Percentiles rank a stretch among this genome's conserved stretches.
Evolutionary conservation across 2,888 invertebrate genomes (phyloP).

Genomic region (Lamellibrachia satsuma): DNA sequence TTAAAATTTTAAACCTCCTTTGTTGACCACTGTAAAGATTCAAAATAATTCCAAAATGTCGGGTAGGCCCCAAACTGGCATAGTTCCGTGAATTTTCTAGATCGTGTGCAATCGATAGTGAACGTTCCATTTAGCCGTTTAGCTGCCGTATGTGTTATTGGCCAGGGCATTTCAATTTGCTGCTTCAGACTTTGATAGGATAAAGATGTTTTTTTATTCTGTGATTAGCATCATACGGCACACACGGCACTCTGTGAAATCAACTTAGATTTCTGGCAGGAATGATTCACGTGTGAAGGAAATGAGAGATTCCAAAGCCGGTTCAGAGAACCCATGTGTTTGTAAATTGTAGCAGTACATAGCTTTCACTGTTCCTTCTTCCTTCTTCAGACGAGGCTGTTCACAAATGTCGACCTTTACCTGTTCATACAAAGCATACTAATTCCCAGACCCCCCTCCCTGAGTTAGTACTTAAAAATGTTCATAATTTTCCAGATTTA

Average conservation of each 20-base stretch:
- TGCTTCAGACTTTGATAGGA: background rate
- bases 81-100: background rate
- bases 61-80: background rate
- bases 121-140: slow-evolving; percentile 1
- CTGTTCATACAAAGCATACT: no score
- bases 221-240: background rate
- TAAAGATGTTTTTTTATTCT: background rate
- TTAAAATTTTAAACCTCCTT: no score
- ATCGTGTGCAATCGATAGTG: background rate
- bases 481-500: no score
- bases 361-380: no score
- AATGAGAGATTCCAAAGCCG: background rate
- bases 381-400: no score
- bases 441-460: no score
- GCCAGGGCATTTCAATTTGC: background rate
- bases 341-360: background rate
- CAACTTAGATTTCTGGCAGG: background rate
- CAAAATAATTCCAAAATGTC: no score
- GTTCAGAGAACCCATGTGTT: background rate
- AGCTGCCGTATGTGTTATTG: background rate
- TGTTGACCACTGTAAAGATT: no score
- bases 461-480: no score
- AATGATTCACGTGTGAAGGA: background rate
- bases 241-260: background rate
- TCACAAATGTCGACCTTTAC: no score